phyloP scores from a whole-genome alignment of 2,113 vertebrate genomes.

The Callocephalon fimbriatum region DNA sequence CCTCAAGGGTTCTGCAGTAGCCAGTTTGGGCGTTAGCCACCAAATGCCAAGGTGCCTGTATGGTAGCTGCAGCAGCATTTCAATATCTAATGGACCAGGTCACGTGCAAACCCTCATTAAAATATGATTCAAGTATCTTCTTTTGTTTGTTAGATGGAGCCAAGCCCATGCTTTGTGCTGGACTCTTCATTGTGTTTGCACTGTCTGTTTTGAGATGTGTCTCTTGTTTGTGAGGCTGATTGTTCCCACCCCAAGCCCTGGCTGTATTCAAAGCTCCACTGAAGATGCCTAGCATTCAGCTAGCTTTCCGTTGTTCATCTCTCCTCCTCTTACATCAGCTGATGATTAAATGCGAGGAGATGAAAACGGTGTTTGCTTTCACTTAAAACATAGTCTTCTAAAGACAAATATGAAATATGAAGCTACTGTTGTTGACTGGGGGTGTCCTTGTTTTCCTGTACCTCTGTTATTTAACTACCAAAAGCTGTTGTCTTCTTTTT shows the following conservation, averaged over 20 bases:
- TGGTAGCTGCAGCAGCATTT: constrained; percentile 1
- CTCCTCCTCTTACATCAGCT: neutral
- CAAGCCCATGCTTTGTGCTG: neutral
- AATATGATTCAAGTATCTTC: constrained; percentile 37
- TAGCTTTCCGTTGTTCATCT: neutral
- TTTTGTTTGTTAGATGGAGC: constrained; percentile 19
- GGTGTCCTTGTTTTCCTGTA: neutral
- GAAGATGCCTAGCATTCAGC: neutral
- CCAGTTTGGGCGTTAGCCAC: constrained; percentile 8
- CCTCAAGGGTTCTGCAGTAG: neutral
- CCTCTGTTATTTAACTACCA: neutral
- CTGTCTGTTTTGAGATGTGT: neutral
- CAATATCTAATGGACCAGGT: constrained; percentile 2
- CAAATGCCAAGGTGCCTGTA: neutral
- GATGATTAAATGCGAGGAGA: neutral
- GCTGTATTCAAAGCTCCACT: neutral
- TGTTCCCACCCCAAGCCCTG: neutral
- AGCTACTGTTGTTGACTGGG: neutral
- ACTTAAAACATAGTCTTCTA: neutral
- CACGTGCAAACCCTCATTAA: constrained; percentile 35
- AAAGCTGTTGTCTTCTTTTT: neutral
- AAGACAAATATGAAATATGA: neutral
- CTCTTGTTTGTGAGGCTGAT: neutral
- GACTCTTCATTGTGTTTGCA: neutral
- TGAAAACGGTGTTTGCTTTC: constrained; percentile 2